These are phyloP conservation scores for Scaptomyza flava DNA, from an alignment of 2,888 invertebrate species.

Conservation along the genomic window DNA sequence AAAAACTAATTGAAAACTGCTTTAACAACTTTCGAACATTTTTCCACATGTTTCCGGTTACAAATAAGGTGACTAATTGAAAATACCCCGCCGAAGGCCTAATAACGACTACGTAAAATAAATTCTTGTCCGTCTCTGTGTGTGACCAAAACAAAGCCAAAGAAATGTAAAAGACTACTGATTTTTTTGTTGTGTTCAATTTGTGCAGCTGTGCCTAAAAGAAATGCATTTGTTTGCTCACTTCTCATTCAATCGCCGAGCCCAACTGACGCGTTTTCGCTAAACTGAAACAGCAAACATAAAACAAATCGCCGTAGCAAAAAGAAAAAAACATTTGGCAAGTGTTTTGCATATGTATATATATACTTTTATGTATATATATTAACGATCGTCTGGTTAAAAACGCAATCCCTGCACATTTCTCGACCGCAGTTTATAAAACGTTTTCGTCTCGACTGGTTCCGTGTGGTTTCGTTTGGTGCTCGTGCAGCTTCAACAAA, in stretches of 20 bases:
- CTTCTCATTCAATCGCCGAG: constrained; percentile 66
- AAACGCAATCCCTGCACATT: constrained; percentile 18
- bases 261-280: constrained; percentile 43
- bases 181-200: constrained; percentile 22
- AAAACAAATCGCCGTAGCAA: not conserved
- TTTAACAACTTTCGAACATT: too few relatives aligned
- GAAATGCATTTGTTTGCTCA: constrained; percentile 65
- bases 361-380: not conserved
- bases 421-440: constrained; percentile 33
- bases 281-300: constrained; percentile 3
- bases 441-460: constrained; percentile 40
- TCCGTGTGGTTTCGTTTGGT: constrained; percentile 14
- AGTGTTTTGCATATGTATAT: constrained; percentile 16
- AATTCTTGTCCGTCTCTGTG: constrained; percentile 11
- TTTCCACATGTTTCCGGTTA: not conserved
- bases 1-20: too few relatives aligned
- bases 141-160: constrained; percentile 71
- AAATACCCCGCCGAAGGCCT: constrained; percentile 2
- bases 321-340: constrained; percentile 32
- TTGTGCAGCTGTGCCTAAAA: constrained; percentile 59
- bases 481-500: constrained; percentile 15
- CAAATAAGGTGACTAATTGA: constrained; percentile 4
- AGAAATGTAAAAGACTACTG: constrained; percentile 59
- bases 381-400: constrained; percentile 42
- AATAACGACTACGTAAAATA: constrained; percentile 32